Conservation (phyloP, 2,113 vertebrate genomes). For the Candoia aspera region DNA sequence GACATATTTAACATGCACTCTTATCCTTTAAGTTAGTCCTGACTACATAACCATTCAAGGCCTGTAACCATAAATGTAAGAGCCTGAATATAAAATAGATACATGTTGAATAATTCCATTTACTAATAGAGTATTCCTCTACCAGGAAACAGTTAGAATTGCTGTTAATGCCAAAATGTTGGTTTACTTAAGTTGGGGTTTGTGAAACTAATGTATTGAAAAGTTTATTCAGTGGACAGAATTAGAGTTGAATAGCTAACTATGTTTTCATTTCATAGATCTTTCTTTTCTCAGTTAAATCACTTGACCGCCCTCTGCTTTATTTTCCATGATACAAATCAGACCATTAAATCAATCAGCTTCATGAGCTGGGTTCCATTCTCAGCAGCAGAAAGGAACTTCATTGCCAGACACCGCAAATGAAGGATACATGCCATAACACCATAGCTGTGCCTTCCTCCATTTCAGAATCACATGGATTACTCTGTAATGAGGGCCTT, state of each 20-base stretch:
- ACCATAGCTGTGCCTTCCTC: not conserved
- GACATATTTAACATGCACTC: not conserved
- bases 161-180: not conserved
- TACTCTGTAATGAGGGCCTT: no score
- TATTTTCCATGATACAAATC: not conserved
- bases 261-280: not conserved
- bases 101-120: not conserved
- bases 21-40: not conserved
- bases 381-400: not conserved
- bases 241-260: not conserved
- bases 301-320: not conserved
- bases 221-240: not conserved
- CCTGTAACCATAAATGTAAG: not conserved
- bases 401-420: not conserved
- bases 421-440: not conserved
- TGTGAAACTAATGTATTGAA: not conserved
- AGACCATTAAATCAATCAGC: not conserved
- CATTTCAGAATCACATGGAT: not conserved
- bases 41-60: not conserved
- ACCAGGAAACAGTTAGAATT: not conserved
- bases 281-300: not conserved
- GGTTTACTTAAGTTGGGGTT: not conserved
- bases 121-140: not conserved
- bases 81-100: not conserved
- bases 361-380: not conserved